Conservation (phyloP, 2,797 vertebrate genomes). For the Valencia hispanica region DNA sequence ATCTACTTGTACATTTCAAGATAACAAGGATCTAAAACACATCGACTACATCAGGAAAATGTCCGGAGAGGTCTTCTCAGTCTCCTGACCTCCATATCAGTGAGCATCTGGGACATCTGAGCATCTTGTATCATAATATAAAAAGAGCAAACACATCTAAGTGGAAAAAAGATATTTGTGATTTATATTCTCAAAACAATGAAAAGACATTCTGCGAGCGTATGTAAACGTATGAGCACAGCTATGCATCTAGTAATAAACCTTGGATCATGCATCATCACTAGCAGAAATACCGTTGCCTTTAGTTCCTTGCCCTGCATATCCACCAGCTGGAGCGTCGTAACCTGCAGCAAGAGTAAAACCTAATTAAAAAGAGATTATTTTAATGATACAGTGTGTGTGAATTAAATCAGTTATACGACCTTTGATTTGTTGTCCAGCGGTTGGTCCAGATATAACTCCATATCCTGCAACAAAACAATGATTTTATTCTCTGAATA, state of each 20-base stretch:
- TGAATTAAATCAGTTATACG: conserved; percentile 9
- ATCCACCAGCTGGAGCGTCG: conserved; percentile 38
- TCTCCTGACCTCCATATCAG: not conserved
- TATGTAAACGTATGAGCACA: too few relatives aligned
- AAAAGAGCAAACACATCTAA: not conserved
- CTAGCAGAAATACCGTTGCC: conserved; percentile 25
- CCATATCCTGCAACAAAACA: conserved; percentile 6
- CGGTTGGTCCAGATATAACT: conserved; percentile 7
- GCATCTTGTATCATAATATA: not conserved
- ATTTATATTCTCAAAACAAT: not conserved
- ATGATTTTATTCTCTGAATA: not conserved
- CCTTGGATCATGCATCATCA: not conserved
- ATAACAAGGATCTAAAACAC: not conserved
- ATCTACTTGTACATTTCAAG: not conserved
- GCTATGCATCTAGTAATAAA: not conserved
- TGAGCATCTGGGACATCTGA: not conserved
- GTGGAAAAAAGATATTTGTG: not conserved
- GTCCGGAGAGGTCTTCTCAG: not conserved
- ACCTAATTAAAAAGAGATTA: not conserved
- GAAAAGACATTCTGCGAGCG: not conserved
- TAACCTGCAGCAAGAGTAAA: conserved; percentile 41
- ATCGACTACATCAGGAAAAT: not conserved
- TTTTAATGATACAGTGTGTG: not conserved
- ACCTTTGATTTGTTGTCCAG: conserved; percentile 37
- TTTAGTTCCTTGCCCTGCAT: conserved; percentile 53